Evolutionary conservation across 2,888 invertebrate species (phyloP).

Genomic region (Gasteruption jaculator): DNA sequence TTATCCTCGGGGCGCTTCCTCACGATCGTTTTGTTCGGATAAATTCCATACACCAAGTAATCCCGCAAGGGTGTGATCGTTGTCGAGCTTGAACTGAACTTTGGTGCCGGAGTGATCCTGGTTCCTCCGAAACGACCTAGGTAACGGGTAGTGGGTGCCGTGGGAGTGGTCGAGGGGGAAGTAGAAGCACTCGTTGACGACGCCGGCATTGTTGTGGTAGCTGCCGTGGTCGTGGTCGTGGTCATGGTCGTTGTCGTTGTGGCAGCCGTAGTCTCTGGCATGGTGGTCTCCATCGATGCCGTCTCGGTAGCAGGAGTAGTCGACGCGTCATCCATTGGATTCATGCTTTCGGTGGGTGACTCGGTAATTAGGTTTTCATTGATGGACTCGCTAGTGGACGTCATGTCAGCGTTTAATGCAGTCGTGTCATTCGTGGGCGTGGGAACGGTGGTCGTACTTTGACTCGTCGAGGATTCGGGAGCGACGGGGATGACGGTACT

Average conservation of each 20-base stretch:
- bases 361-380: constrained; percentile 24
- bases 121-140: constrained; percentile 39
- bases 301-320: constrained; percentile 14
- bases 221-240: constrained; percentile 7
- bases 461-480: constrained; percentile 17
- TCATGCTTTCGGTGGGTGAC: constrained; percentile 23
- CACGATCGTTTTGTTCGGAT: constrained; percentile 75
- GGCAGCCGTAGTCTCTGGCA: constrained; percentile 12
- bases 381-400: constrained; percentile 28
- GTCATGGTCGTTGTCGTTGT: constrained; percentile 14
- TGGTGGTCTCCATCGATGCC: constrained; percentile 10
- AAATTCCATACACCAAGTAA: constrained; percentile 71
- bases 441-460: constrained; percentile 17
- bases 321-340: too few relatives aligned
- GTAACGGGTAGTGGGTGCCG: constrained; percentile 44
- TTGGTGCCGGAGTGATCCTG: constrained; percentile 39
- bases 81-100: constrained; percentile 40
- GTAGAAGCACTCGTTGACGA: constrained; percentile 40
- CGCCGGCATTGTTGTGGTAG: constrained; percentile 17
- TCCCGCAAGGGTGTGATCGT: constrained; percentile 58
- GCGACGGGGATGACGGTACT: constrained; percentile 18
- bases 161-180: constrained; percentile 40
- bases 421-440: constrained; percentile 16
- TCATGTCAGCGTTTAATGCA: constrained; percentile 44
- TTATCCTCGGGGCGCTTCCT: constrained; percentile 69